These are phyloP conservation scores for Apis florea DNA, from an alignment of 1,140 invertebrate species.

Conservation along the genomic window DNA sequence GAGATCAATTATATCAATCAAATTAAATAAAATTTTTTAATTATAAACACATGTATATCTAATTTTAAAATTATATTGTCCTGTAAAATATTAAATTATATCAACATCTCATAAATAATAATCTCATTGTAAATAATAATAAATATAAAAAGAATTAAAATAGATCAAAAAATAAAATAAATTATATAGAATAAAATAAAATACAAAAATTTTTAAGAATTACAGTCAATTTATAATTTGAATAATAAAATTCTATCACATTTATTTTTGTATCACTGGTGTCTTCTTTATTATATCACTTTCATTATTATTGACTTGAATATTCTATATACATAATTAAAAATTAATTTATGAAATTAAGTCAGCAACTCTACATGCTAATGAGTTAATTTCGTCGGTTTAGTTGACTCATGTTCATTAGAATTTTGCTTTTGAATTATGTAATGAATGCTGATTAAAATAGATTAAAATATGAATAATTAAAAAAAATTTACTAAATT, in stretches of 20 bases:
- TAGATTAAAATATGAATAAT: background rate
- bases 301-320: constrained; percentile 6
- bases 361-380: background rate
- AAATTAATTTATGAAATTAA: constrained; percentile 6
- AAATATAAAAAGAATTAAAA: too few relatives aligned
- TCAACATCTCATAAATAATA: too few relatives aligned
- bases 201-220: too few relatives aligned
- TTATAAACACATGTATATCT: too few relatives aligned
- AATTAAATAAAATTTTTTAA: too few relatives aligned
- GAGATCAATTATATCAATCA: too few relatives aligned
- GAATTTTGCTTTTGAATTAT: background rate
- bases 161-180: too few relatives aligned
- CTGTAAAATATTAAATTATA: too few relatives aligned
- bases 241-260: background rate
- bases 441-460: background rate
- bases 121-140: too few relatives aligned
- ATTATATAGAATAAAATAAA: too few relatives aligned
- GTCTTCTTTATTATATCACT: background rate
- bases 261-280: background rate
- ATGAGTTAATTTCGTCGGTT: background rate
- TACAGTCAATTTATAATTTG: background rate
- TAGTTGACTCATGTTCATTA: background rate
- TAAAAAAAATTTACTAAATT: background rate
- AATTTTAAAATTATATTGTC: too few relatives aligned
- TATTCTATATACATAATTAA: background rate